phyloP scores from a whole-genome alignment of 2,797 vertebrate species.

The Otolemur crassicaudatus region DNA sequence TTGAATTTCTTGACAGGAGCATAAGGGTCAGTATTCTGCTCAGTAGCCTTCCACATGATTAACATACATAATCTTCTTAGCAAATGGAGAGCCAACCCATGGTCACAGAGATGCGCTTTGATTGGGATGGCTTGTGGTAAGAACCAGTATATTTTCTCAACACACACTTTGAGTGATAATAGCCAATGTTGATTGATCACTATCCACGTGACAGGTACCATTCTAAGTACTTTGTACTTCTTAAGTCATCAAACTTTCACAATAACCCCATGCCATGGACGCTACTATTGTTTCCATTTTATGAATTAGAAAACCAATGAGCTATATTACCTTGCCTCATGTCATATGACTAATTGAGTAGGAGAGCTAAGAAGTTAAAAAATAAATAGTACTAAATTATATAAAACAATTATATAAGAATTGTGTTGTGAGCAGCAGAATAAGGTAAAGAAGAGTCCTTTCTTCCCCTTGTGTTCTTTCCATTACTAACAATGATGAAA shows the following conservation, averaged over 20 bases:
- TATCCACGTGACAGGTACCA: neutral
- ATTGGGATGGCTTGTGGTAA: neutral
- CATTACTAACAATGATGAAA: neutral
- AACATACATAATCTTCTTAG: neutral
- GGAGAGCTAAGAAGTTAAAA: neutral
- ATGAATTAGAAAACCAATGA: neutral
- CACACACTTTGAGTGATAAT: neutral
- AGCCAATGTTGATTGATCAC: neutral
- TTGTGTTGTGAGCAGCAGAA: neutral
- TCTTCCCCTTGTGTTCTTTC: neutral
- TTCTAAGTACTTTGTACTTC: neutral
- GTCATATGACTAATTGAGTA: neutral
- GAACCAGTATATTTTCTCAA: neutral
- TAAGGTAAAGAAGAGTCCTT: neutral
- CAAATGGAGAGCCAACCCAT: neutral
- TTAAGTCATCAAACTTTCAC: neutral
- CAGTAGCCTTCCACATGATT: neutral
- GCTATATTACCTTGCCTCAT: neutral
- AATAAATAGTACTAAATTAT: neutral
- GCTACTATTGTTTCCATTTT: neutral
- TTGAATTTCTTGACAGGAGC: neutral
- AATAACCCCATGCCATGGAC: neutral
- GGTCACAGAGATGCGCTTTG: neutral
- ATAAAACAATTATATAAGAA: neutral
- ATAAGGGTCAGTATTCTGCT: neutral